Evolutionary conservation across 2,888 invertebrate species (phyloP).

Genomic region (Diplolepis rosae): DNA sequence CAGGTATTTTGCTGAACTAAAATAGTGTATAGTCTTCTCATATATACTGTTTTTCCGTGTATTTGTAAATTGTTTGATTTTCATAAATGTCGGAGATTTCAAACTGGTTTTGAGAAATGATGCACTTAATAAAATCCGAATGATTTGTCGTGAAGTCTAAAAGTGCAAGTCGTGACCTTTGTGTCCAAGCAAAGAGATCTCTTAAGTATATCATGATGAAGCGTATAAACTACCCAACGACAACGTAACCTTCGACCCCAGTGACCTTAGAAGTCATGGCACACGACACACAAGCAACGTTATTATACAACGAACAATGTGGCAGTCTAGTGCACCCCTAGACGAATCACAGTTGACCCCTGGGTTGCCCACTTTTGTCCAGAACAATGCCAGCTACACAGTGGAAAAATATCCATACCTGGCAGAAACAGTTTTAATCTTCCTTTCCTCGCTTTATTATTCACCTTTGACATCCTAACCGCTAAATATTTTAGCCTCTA

Average conservation of each 20-base stretch:
- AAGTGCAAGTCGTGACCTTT: constrained; percentile 37
- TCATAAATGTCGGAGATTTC: not conserved
- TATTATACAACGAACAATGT: constrained; percentile 64
- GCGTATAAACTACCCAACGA: constrained; percentile 49
- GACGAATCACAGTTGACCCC: constrained; percentile 54
- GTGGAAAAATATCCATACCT: constrained; percentile 37
- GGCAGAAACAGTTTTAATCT: constrained; percentile 28
- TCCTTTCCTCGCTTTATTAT: not conserved
- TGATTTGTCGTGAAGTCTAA: constrained; percentile 27
- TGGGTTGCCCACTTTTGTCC: constrained; percentile 49
- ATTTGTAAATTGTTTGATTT: too few relatives aligned
- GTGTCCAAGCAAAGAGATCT: constrained; percentile 33
- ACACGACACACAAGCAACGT: constrained; percentile 60
- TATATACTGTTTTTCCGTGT: too few relatives aligned
- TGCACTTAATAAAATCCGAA: not conserved
- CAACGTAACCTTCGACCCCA: constrained; percentile 58
- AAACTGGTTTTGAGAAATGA: not conserved
- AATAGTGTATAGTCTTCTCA: too few relatives aligned
- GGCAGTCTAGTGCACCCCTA: constrained; percentile 56
- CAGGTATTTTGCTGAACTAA: too few relatives aligned
- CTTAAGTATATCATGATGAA: constrained; percentile 60
- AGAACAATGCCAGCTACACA: constrained; percentile 50
- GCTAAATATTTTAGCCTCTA: not conserved
- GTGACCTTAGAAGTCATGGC: constrained; percentile 55
- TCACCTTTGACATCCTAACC: not conserved